Evolutionary conservation across 92 coral and sea anemone genomes (phyloP), one percentile per base, ranked within the genome.

Genomic region (Palythoa grandiflora): DNA sequence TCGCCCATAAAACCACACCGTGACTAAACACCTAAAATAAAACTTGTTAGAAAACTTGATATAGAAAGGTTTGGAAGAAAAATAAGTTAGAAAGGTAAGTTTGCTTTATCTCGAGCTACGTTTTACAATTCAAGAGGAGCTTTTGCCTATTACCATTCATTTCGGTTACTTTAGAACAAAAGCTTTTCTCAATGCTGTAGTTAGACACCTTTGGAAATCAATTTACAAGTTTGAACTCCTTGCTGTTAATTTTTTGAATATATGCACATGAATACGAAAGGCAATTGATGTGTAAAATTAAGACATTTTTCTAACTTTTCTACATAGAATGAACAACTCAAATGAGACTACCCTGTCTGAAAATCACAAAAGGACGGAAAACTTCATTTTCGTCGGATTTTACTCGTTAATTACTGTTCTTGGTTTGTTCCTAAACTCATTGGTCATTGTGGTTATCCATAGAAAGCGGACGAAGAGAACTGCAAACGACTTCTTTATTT

Each of bases 401-500:
- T 81, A 44, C 48, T 66, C 86, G 10, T 75, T 13, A 16, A 81
- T 81, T 66, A 81, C 86, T 19, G 86, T 63, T 10, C 19, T 81
- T 35, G 86, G 86, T 21, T 70, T 81, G 57, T 51, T 81, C 55
- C 38, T 70, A 5, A 81, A 81, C 12, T 81, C 40, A 17, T 60
- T 81, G 9, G 86, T 81, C 37, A 81, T 81, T 37, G 17, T 66
- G 52, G 86, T 81, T 5, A 81, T 81, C 60, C 66, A 81, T 63
- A 19, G 86, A n/a, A 81, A 81, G 19, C 39, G 57, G 15, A 66
- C 21, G 39, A 81, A 81, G 38, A 14, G 86, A 66, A 81, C 73
- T 48, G 86, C 50, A n/a, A 81, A 81, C 21, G 86, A 81, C n/a
- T 81, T 40, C 75, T 81, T 81, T 57, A 66, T 81, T 65, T 20